Base-by-base conservation (phyloP, 2,113 vertebrate species). In the Gallinago paraguaiae region DNA sequence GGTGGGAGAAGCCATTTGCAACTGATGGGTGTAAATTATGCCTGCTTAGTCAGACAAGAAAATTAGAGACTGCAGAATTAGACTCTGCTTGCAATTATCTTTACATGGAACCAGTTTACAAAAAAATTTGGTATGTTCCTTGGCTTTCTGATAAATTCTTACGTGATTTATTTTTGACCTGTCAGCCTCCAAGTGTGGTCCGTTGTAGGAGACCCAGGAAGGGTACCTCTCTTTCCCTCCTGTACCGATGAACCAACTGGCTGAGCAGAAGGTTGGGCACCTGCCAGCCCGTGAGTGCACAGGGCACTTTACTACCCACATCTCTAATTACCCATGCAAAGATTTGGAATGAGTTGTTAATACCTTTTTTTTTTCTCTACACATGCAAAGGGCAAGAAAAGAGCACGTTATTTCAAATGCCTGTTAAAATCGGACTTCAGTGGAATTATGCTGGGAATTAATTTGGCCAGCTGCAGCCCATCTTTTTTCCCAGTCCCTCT, bases 11-110 rank as follows among this genome's bases (percentile, higher is more conserved):
- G 88, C 96, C 92, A 91, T 96, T 93, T 95, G 88, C 86, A 90
- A 92, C 71, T 92, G 96, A 97, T 80, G 95, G 95, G 88, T 94
- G 94, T 97, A 95, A 96, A 96, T 93, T 93, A 96, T 28, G 70
- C 90, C 86, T 86, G 84, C 93, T 92, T 95, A 95, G 86, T 96
- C 96, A 95, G 90, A 96, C 94, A 87, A 92, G 92, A 95, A 95
- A 97, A 97, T 95, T 83, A 95, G 92, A 93, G 68, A 11, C 90
- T 95, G 90, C 60, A 48, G 93, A 90, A 88, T 94, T 84, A 94
- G 86, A 17, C 71, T 85, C 74, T 70, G 92, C 86, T 90, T 53
- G 41, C 86, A 70, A 65, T 95, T 94, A 69, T 91, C 90, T 84
- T 93, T 61, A 31, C 74, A 31, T 16, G 86, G 77, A 82, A 59